phyloP scores from a whole-genome alignment of 1,140 invertebrate species.

The Thrips palmi region DNA sequence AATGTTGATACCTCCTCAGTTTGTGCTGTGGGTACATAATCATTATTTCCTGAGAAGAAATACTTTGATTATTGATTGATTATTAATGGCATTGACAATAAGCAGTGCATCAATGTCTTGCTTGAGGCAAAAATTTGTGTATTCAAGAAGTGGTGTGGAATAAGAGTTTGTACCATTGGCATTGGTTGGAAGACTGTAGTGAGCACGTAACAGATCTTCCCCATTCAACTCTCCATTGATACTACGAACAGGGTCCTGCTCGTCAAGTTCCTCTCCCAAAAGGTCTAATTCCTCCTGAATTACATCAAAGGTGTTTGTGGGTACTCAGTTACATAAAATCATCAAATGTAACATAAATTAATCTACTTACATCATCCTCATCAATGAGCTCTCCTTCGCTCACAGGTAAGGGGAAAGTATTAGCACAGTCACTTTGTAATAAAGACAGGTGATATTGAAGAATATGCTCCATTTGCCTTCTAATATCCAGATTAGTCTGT shows the following conservation, averaged over 20 bases:
- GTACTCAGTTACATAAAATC: background rate
- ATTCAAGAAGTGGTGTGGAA: too few relatives aligned
- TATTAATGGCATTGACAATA: too few relatives aligned
- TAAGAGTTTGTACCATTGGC: too few relatives aligned
- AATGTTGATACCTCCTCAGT: too few relatives aligned
- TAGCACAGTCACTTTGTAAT: slow-evolving; percentile 4
- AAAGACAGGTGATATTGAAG: slow-evolving; percentile 10
- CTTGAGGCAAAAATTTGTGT: too few relatives aligned
- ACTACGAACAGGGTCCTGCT: slow-evolving; percentile 24
- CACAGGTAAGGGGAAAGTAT: slow-evolving; percentile 6
- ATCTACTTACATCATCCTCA: slow-evolving; percentile 11
- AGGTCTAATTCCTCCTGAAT: slow-evolving; percentile 26
- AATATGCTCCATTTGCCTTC: slow-evolving; percentile 11
- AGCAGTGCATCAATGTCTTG: too few relatives aligned
- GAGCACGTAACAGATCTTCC: slow-evolving; percentile 23
- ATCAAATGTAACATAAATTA: background rate
- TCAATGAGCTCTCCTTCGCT: slow-evolving; percentile 10
- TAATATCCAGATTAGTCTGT: slow-evolving; percentile 8
- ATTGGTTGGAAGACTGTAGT: too few relatives aligned
- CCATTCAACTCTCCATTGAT: slow-evolving; percentile 23
- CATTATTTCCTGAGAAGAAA: too few relatives aligned
- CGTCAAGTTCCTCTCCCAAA: slow-evolving; percentile 31
- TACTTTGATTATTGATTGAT: too few relatives aligned
- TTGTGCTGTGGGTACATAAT: too few relatives aligned
- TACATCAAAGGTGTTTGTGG: background rate